Evolutionary conservation across 2,888 invertebrate species (phyloP).

Genomic region (Rutpela maculata): DNA sequence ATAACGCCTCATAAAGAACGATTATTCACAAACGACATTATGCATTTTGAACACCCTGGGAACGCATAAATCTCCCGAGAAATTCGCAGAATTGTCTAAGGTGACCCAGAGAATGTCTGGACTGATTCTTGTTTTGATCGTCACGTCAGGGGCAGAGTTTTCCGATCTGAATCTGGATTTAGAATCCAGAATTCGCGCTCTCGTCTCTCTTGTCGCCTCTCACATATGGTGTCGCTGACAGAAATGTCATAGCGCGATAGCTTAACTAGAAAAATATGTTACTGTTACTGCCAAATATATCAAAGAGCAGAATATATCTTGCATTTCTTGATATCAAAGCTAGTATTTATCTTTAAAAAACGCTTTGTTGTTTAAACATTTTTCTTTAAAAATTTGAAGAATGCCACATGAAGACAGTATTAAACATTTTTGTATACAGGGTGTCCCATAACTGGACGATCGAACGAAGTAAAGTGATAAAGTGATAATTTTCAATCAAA

Average conservation of each 20-base stretch:
- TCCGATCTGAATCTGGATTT: conserved; percentile 3
- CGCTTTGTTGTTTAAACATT: too few species aligned
- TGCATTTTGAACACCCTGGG: not conserved
- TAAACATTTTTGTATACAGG: too few species aligned
- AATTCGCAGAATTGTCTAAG: not conserved
- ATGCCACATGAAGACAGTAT: too few species aligned
- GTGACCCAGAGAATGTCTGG: conserved; percentile 4
- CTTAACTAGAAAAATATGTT: not conserved
- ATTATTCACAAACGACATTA: not conserved
- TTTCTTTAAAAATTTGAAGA: too few species aligned
- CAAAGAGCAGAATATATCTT: too few species aligned
- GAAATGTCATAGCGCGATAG: not conserved
- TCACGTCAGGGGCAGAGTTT: not conserved
- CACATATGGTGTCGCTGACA: not conserved
- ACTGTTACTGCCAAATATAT: not conserved
- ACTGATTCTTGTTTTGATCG: not conserved
- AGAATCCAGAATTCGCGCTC: not conserved
- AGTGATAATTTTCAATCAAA: too few species aligned
- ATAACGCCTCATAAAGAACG: not conserved
- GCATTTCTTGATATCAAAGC: too few species aligned
- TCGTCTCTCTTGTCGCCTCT: not conserved
- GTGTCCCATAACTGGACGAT: too few species aligned
- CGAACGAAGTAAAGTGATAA: too few species aligned
- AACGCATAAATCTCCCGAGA: conserved; percentile 14
- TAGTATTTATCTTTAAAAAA: too few species aligned